Conservation (phyloP, 2,888 invertebrate species). For the Meteorus colon region DNA sequence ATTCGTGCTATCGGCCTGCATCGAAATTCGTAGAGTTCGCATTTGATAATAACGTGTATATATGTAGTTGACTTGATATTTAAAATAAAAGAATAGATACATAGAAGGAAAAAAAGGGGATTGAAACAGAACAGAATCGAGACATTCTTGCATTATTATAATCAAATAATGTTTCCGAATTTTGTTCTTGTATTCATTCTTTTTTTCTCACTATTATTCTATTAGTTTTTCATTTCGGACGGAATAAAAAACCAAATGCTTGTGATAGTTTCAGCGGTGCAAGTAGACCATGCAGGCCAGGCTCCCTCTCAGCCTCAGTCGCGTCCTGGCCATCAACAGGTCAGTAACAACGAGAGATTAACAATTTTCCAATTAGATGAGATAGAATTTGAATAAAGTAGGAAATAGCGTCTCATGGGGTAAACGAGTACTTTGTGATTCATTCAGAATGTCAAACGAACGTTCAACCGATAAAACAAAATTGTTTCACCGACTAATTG, state of each 20-base stretch:
- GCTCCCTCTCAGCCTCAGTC: slow-evolving; percentile 72
- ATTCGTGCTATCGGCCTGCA: slow-evolving; percentile 50
- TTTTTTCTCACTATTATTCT: slow-evolving; percentile 1
- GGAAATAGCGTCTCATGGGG: background rate
- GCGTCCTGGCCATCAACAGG: slow-evolving; percentile 73
- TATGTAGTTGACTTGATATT: slow-evolving; percentile 45
- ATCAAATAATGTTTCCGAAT: slow-evolving; percentile 16
- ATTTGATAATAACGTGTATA: slow-evolving; percentile 45
- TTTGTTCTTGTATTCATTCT: background rate
- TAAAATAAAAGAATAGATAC: slow-evolving; percentile 34
- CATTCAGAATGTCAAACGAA: background rate
- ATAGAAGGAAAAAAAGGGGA: slow-evolving; percentile 35
- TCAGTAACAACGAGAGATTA: slow-evolving; percentile 69
- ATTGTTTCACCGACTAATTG: too few relatives aligned
- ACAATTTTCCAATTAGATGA: slow-evolving; percentile 41
- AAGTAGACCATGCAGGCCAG: slow-evolving; percentile 73
- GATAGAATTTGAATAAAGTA: slow-evolving; percentile 4
- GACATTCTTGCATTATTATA: slow-evolving; percentile 29
- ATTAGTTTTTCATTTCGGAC: slow-evolving; percentile 44
- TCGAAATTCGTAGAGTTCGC: slow-evolving; percentile 60
- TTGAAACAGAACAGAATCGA: slow-evolving; percentile 38
- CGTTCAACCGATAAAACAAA: too few relatives aligned
- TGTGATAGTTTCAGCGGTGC: slow-evolving; percentile 72
- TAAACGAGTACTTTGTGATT: too few relatives aligned
- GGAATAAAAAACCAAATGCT: slow-evolving; percentile 70